A percentile compares a stretch with the other conserved stretches of the same genome.
phyloP scores from a whole-genome alignment of 23 tunicate genomes.

The Styela plicata region DNA sequence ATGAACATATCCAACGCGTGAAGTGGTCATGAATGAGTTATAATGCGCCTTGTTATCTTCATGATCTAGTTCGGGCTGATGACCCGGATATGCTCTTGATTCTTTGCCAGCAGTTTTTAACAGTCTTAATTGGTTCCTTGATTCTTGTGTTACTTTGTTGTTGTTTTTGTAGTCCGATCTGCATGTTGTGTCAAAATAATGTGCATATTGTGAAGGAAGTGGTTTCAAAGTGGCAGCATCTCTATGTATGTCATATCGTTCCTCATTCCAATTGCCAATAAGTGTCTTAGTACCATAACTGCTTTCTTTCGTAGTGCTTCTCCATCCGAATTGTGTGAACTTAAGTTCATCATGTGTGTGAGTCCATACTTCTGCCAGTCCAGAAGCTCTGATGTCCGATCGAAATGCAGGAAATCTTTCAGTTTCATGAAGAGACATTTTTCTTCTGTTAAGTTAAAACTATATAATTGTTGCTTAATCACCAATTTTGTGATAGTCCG shows the following conservation, averaged over 20 bases:
- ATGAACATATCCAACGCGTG: slow-evolving; percentile 50
- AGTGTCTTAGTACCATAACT: slow-evolving; percentile 64
- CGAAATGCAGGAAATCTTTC: slow-evolving; percentile 61
- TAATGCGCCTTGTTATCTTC: slow-evolving; percentile 43
- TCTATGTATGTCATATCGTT: slow-evolving; percentile 50
- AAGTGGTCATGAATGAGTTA: slow-evolving; percentile 68
- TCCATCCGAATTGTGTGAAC: slow-evolving; percentile 93
- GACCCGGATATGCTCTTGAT: slow-evolving; percentile 79
- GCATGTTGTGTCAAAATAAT: slow-evolving; percentile 74
- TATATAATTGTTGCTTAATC: no score
- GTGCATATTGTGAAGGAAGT: slow-evolving; percentile 71
- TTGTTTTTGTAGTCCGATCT: slow-evolving; percentile 46
- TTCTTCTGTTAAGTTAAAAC: neutral
- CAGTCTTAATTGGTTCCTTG: slow-evolving; percentile 29
- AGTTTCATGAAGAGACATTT: slow-evolving; percentile 61
- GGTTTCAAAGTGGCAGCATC: slow-evolving; percentile 40
- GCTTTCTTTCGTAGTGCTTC: slow-evolving; percentile 93
- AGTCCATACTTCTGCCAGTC: slow-evolving; percentile 94
- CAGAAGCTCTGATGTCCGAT: slow-evolving; percentile 73
- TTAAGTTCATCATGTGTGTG: slow-evolving; percentile 82
- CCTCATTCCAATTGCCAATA: slow-evolving; percentile 96
- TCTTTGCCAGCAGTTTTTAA: slow-evolving; percentile 50
- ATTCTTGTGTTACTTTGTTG: neutral
- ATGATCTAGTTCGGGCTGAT: slow-evolving; percentile 89
- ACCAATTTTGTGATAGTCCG: no score